phyloP scores from a whole-genome alignment of 2,797 vertebrate species.

The Myiotriccus ornatus region DNA sequence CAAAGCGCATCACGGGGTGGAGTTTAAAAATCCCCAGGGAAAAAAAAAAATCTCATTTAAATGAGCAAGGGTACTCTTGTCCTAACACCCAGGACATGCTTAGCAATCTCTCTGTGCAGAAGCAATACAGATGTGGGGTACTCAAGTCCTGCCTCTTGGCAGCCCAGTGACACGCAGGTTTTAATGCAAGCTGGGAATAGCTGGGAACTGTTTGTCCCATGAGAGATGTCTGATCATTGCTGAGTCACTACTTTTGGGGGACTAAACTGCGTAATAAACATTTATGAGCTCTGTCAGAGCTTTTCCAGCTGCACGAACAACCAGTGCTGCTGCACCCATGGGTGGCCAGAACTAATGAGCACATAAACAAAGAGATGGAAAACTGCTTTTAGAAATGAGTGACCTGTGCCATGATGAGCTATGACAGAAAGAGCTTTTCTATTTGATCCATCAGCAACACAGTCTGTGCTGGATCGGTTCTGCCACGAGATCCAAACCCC shows the following conservation, averaged over 20 bases:
- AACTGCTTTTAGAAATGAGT: background rate
- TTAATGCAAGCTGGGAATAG: background rate
- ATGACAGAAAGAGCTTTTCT: background rate
- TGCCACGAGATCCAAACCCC: fast-evolving
- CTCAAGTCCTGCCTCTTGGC: background rate
- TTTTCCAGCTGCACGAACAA: slow-evolving; percentile 26
- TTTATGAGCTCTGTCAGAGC: slow-evolving; percentile 6
- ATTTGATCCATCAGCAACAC: background rate
- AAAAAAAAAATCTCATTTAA: slow-evolving; percentile 16
- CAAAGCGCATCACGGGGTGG: slow-evolving; percentile 47
- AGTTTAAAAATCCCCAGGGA: slow-evolving; percentile 50
- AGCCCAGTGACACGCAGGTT: background rate
- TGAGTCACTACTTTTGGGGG: slow-evolving; percentile 29
- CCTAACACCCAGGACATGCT: slow-evolving; percentile 26
- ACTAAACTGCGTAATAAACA: background rate
- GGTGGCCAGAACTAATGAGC: background rate
- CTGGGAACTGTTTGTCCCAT: slow-evolving; percentile 40
- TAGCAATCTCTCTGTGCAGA: slow-evolving; percentile 14
- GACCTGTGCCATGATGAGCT: background rate
- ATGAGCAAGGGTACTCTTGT: slow-evolving; percentile 9
- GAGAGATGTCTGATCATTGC: slow-evolving; percentile 20
- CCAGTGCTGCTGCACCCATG: background rate
- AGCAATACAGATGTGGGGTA: slow-evolving; percentile 24
- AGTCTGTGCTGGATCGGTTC: background rate
- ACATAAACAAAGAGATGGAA: background rate